A percentile compares a stretch with the other conserved stretches of the same genome.
phyloP scores from a whole-genome alignment of 2,888 invertebrate genomes.

The Rhagonycha fulva region DNA sequence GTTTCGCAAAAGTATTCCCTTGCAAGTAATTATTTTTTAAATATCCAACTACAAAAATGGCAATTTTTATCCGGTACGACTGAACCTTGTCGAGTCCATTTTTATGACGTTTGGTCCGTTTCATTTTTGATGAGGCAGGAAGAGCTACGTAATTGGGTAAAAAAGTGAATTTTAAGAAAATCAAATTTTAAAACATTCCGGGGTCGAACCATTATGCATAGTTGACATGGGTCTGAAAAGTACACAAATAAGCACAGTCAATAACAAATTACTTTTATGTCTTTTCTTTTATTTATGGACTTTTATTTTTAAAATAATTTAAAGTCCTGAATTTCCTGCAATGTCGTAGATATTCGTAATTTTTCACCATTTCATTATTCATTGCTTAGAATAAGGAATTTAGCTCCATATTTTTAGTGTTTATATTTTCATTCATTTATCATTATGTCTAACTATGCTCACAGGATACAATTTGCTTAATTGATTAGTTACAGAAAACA shows the following conservation, averaged over 20 bases:
- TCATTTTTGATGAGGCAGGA: neutral
- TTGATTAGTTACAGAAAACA: neutral
- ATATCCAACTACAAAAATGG: slow-evolving; percentile 7
- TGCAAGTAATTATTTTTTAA: slow-evolving; percentile 34
- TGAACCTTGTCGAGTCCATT: neutral
- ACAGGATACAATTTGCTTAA: neutral
- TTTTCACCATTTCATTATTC: neutral
- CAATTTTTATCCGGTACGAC: neutral
- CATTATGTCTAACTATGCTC: neutral
- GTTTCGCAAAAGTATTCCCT: slow-evolving; percentile 37
- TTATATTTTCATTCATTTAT: neutral
- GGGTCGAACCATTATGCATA: neutral
- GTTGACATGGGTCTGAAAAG: neutral
- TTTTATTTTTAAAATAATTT: neutral
- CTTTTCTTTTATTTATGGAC: neutral
- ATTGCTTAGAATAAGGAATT: neutral
- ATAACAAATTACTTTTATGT: neutral
- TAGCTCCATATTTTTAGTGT: neutral
- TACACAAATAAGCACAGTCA: neutral
- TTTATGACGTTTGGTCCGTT: neutral
- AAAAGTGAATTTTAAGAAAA: neutral
- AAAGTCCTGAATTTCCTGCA: neutral
- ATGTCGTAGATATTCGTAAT: neutral
- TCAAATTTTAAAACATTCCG: neutral
- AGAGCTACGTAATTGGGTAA: neutral